phyloP scores from a whole-genome alignment of 2,888 invertebrate species.

The Timandra comae region DNA sequence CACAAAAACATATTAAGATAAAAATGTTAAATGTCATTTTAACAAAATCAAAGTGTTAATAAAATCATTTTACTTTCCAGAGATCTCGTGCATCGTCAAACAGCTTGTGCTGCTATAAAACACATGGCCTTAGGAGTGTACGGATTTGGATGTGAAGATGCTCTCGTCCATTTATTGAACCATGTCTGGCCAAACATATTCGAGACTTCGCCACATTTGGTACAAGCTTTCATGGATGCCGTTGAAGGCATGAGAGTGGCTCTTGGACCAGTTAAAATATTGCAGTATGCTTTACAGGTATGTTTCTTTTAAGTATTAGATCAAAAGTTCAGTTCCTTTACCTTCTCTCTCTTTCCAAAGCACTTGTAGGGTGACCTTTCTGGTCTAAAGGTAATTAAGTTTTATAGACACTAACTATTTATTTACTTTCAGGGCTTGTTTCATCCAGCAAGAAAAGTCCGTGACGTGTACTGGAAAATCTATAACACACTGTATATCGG shows the following conservation, averaged over 20 bases:
- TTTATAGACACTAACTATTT: not conserved
- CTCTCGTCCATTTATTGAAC: constrained; percentile 96
- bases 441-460: constrained; percentile 98
- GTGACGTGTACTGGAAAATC: constrained; percentile 99
- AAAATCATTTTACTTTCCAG: constrained; percentile 73
- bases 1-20: too few species aligned
- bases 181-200: constrained; percentile 99
- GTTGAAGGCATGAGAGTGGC: constrained; percentile 98
- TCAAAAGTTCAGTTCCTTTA: too few species aligned
- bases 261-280: constrained; percentile 95
- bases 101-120: constrained; percentile 98
- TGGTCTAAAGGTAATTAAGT: too few species aligned
- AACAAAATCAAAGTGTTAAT: too few species aligned
- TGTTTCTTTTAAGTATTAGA: too few species aligned
- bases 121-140: constrained; percentile 99
- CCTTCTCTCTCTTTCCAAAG: too few species aligned
- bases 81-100: constrained; percentile 98
- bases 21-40: too few species aligned
- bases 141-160: constrained; percentile 99
- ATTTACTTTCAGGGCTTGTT: constrained; percentile 88
- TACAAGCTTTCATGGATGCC: constrained; percentile 99
- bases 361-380: too few species aligned
- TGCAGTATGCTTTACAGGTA: constrained; percentile 97
- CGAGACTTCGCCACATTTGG: constrained; percentile 99
- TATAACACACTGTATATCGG: constrained; percentile 99